Base-by-base conservation (phyloP, 2,113 vertebrate genomes). In the Eulemur rufifrons region DNA sequence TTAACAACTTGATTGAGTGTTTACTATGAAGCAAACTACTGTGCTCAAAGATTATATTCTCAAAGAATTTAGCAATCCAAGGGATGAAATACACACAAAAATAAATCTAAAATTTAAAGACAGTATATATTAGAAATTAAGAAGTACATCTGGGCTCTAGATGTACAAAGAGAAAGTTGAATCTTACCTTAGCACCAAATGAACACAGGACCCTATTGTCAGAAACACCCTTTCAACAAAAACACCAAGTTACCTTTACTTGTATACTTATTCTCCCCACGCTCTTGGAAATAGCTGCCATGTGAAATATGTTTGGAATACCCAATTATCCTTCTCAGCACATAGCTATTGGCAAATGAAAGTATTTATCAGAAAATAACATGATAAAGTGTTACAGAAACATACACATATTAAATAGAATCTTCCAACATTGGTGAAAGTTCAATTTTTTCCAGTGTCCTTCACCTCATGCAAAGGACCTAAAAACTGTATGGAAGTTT, bases 41-140 rank as follows among this genome's bases (percentile, higher is more conserved):
- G 3, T 71, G 20, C 21, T 77, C n/a, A 52, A 84, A 94, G n/a
- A 73, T 80, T 95, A 52, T 68, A 8, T 42, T 20, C n/a, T 89
- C 69, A 73, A 77, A 50, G 45, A 71, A 91, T 45, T 59, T 47
- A 73, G 12, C 47, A 82, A 61, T 11, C 39, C 12, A 56, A 61
- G 37, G n/a, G n/a, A 84, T 74, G 13, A 92, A 74, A 64, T 47
- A 27, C 9, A 73, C 6, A 86, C 17, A 95, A 71, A 84, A 87
- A 81, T 59, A 64, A 91, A 76, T 27, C 18, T 94, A 64, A 96
- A 97, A 80, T 64, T 68, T 59, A 66, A 91, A 86, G 34, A 29
- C 15, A 52, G 8, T 42, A 25, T 18, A 8, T 77, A 11, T 32
- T 80, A 32, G n/a, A 89, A 84, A 95, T 47, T 83, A 92, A 86